These are phyloP conservation scores for Coturnix japonica DNA, from an alignment of 2,113 vertebrate species.

Conservation along the genomic window DNA sequence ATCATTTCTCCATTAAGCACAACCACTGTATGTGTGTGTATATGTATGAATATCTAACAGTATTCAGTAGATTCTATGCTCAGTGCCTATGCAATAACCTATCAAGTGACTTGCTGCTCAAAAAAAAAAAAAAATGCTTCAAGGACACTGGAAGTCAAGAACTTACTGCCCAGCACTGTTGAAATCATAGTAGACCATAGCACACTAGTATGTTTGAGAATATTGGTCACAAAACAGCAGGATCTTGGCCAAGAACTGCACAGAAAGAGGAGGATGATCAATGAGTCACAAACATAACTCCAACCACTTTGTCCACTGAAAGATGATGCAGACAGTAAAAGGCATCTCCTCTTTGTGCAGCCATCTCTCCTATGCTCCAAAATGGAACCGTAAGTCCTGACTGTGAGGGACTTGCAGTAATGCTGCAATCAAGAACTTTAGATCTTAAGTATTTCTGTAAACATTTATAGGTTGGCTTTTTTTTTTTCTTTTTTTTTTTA, in stretches of 20 bases:
- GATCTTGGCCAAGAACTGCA: background rate
- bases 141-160: background rate
- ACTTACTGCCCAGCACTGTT: background rate
- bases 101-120: background rate
- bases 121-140: background rate
- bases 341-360: background rate
- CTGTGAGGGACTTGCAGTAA: background rate
- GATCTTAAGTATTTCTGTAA: background rate
- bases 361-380: background rate
- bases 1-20: background rate
- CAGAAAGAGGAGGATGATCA: background rate
- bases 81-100: background rate
- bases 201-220: background rate
- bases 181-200: background rate
- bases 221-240: background rate
- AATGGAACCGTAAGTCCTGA: background rate
- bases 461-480: background rate
- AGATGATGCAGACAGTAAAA: background rate
- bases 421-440: background rate
- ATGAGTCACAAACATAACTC: background rate
- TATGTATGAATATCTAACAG: background rate
- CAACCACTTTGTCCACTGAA: accelerated
- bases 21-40: background rate
- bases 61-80: background rate
- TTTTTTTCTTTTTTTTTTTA: background rate